phyloP scores from a whole-genome alignment of 1,140 invertebrate species.

The Ips nitidus region DNA sequence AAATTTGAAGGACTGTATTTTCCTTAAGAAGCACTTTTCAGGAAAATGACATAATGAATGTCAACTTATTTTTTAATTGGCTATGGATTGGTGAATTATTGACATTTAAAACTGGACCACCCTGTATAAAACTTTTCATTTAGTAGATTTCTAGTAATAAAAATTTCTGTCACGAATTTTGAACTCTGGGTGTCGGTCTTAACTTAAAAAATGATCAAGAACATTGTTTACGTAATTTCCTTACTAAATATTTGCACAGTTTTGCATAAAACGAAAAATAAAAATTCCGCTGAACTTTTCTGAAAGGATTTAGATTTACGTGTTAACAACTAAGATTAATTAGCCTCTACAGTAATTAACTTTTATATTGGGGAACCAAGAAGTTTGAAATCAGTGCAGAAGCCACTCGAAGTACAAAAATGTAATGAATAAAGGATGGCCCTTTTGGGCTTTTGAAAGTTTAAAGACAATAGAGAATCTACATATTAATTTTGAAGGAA shows the following conservation, averaged over 20 bases:
- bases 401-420: not conserved
- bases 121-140: no score
- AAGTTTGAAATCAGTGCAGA: not conserved
- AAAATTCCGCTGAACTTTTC: not conserved
- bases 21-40: no score
- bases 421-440: not conserved
- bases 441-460: no score
- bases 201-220: not conserved
- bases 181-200: not conserved
- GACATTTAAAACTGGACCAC: no score
- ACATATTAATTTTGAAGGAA: no score
- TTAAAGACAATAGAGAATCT: no score
- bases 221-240: not conserved
- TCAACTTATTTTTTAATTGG: no score
- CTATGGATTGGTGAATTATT: no score
- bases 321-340: constrained; percentile 7
- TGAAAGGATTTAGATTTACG: not conserved
- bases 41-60: no score
- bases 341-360: constrained; percentile 3
- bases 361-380: not conserved
- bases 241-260: not conserved
- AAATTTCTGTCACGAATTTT: no score
- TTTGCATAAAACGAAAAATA: constrained; percentile 1
- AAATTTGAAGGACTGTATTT: no score
- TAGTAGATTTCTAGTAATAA: no score